Conservation (phyloP, 1,140 invertebrate species). For the Agraylea sexmaculata region DNA sequence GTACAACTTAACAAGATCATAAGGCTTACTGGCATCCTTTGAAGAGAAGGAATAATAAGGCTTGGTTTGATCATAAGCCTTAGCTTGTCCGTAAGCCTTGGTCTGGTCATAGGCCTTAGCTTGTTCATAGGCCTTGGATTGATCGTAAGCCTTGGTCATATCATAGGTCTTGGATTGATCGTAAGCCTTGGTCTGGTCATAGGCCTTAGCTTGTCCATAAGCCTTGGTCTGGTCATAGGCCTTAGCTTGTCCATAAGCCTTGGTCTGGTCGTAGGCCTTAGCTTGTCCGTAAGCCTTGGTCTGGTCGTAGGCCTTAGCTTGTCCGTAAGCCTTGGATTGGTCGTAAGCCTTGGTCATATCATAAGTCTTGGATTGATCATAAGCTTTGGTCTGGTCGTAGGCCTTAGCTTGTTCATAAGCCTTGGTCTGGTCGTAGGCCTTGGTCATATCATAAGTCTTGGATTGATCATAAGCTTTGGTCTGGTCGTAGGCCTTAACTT, state of each 20-base stretch:
- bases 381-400: background rate
- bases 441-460: too few species aligned
- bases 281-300: conserved; percentile 7
- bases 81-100: conserved; percentile 7
- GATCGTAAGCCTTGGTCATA: conserved; percentile 1
- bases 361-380: conserved; percentile 6
- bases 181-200: conserved; percentile 3
- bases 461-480: too few species aligned
- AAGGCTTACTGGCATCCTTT: conserved; percentile 5
- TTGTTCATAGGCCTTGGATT: conserved; percentile 5
- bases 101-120: conserved; percentile 7
- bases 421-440: background rate
- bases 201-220: conserved; percentile 2
- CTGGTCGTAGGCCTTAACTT: too few species aligned
- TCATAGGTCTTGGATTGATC: background rate
- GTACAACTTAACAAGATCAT: conserved; percentile 8
- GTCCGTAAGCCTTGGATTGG: background rate
- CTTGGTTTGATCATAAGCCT: conserved; percentile 11
- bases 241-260: conserved; percentile 5
- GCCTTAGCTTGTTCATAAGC: background rate
- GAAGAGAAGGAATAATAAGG: conserved; percentile 7
- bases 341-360: background rate
- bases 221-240: conserved; percentile 5
- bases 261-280: conserved; percentile 7
- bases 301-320: conserved; percentile 8